These are phyloP conservation scores for Piaya cayana DNA, from an alignment of 2,113 vertebrate genomes.

Conservation along the genomic window DNA sequence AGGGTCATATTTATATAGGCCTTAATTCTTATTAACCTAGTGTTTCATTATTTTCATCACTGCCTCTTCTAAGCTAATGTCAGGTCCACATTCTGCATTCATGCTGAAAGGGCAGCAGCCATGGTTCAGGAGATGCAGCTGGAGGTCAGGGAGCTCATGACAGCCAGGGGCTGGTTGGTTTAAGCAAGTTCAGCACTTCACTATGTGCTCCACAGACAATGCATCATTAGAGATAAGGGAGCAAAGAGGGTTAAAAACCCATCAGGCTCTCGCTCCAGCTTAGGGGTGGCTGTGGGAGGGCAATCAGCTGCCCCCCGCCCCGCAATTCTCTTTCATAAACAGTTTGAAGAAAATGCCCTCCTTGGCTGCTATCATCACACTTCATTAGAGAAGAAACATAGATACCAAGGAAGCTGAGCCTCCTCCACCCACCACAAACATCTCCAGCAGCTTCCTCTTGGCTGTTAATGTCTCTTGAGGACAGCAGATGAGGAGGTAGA, in stretches of 20 bases:
- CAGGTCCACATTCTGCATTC: not conserved
- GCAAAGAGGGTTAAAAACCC: not conserved
- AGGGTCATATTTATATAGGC: not conserved
- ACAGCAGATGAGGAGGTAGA: not conserved
- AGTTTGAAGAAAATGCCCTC: not conserved
- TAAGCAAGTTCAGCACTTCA: not conserved
- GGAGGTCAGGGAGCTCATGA: not conserved
- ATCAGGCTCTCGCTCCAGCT: rapidly evolving
- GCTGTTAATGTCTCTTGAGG: not conserved
- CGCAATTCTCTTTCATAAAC: not conserved
- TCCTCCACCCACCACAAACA: not conserved
- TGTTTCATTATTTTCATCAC: not conserved
- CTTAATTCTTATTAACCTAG: not conserved
- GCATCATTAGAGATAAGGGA: not conserved
- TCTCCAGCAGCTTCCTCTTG: not conserved
- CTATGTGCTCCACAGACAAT: not conserved
- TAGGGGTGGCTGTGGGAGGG: not conserved
- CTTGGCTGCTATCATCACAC: not conserved
- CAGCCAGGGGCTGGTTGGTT: not conserved
- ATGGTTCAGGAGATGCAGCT: not conserved
- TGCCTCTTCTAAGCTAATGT: not conserved
- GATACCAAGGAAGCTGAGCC: not conserved
- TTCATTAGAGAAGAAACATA: not conserved
- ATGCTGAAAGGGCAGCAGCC: not conserved
- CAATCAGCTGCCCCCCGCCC: not conserved